A percentile compares a stretch with the other conserved stretches of the same genome.
Conservation (phyloP, 2,797 vertebrate species). For the Arrhamphus sclerolepis region DNA sequence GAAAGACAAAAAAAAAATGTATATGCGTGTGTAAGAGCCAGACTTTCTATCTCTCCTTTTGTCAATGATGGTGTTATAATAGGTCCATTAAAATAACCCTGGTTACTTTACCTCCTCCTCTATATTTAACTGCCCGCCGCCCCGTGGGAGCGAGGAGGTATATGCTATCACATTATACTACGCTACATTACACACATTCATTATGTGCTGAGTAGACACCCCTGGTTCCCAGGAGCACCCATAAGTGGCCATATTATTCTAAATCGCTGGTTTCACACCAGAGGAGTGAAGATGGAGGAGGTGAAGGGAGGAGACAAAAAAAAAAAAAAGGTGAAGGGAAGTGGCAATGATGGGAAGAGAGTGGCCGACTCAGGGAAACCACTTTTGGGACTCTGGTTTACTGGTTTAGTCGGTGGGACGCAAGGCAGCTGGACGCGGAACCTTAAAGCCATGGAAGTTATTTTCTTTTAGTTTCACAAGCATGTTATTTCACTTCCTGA, state of each 20-base stretch:
- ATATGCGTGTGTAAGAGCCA: slow-evolving; percentile 20
- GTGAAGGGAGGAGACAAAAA: slow-evolving; percentile 33
- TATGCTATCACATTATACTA: slow-evolving; percentile 80
- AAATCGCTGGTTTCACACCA: slow-evolving; percentile 76
- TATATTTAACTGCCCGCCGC: slow-evolving; percentile 77
- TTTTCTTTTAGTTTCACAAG: slow-evolving; percentile 37
- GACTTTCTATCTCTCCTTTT: slow-evolving; percentile 58
- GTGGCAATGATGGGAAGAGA: slow-evolving; percentile 35
- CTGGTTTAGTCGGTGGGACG: slow-evolving; percentile 25
- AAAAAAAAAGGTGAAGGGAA: slow-evolving; percentile 45
- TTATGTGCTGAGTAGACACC: slow-evolving; percentile 82
- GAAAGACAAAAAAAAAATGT: slow-evolving; percentile 29
- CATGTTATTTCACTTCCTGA: slow-evolving; percentile 28
- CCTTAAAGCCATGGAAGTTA: slow-evolving; percentile 35
- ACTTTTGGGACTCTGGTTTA: slow-evolving; percentile 26
- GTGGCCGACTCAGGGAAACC: slow-evolving; percentile 57
- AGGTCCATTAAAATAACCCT: slow-evolving; percentile 77
- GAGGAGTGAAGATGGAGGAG: slow-evolving; percentile 58
- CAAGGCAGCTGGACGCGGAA: slow-evolving; percentile 25
- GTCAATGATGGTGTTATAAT: slow-evolving; percentile 81
- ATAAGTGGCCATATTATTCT: slow-evolving; percentile 81
- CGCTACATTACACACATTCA: slow-evolving; percentile 83
- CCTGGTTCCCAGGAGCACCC: slow-evolving; percentile 76
- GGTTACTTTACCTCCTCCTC: slow-evolving; percentile 74
- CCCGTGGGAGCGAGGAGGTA: slow-evolving; percentile 73